Conservation (phyloP, 1,140 invertebrate species). For the Nephila pilipes region DNA sequence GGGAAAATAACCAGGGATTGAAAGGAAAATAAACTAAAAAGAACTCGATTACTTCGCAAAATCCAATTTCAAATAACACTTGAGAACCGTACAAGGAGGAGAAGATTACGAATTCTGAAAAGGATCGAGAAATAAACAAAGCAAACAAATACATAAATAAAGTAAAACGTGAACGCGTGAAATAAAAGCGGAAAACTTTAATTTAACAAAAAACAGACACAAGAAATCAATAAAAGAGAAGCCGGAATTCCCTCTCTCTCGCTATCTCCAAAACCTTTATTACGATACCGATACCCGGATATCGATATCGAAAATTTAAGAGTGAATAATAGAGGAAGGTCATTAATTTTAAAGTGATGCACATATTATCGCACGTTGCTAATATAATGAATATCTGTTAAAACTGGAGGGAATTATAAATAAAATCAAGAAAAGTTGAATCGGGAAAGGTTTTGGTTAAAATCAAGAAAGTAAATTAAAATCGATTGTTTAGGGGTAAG, state of each 20-base stretch:
- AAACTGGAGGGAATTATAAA: not conserved
- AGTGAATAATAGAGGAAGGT: not conserved
- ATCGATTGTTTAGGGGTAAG: not conserved
- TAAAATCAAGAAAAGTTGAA: not conserved
- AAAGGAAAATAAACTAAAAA: conserved; percentile 33
- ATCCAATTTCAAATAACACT: conserved; percentile 75
- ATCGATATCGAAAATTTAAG: conserved; percentile 56
- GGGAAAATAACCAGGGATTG: not conserved
- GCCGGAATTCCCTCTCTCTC: not conserved
- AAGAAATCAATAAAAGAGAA: not conserved
- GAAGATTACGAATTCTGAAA: conserved; percentile 25
- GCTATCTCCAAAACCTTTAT: conserved; percentile 23
- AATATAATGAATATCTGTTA: conserved; percentile 38
- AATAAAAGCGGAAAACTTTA: conserved; percentile 29
- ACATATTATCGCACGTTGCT: conserved; percentile 10
- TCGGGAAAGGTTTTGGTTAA: not conserved
- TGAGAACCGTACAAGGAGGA: conserved; percentile 4
- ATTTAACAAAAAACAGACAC: conserved; percentile 44
- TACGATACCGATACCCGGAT: conserved; percentile 19
- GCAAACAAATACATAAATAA: not conserved
- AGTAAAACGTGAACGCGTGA: not conserved
- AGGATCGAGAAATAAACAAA: not conserved
- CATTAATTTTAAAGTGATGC: conserved; percentile 55
- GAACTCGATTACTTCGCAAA: conserved; percentile 46
- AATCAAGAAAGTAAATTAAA: conserved; percentile 20